phyloP scores from a whole-genome alignment of 2,797 vertebrate genomes.

The Tokudaia tokunoshimensis region DNA sequence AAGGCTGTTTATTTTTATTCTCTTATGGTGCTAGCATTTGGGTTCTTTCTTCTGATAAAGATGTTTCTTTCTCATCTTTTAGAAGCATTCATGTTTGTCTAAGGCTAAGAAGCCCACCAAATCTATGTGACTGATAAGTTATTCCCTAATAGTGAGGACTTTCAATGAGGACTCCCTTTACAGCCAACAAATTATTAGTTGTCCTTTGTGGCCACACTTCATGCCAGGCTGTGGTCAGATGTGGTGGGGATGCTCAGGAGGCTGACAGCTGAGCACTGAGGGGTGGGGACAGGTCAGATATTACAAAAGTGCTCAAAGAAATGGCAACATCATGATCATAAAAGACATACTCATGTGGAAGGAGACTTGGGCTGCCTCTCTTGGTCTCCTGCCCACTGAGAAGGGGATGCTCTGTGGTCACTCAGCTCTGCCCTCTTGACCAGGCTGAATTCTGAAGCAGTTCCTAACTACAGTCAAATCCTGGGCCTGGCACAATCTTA shows the following conservation, averaged over 20 bases:
- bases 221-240: not conserved
- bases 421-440: not conserved
- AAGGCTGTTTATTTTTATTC: not conserved
- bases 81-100: not conserved
- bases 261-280: not conserved
- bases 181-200: not conserved
- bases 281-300: not conserved
- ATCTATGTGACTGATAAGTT: not conserved
- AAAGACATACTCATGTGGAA: not conserved
- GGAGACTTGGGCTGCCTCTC: not conserved
- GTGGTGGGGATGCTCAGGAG: not conserved
- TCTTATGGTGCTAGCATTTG: not conserved
- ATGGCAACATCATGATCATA: not conserved
- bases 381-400: not conserved
- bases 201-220: not conserved
- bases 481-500: not conserved
- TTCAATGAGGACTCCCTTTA: not conserved
- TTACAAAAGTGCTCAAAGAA: not conserved
- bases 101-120: not conserved
- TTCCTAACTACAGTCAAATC: not conserved
- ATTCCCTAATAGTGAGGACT: not conserved
- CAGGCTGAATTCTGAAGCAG: not conserved
- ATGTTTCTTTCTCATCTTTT: not conserved
- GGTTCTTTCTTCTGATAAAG: not conserved
- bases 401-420: not conserved